These are phyloP conservation scores for Saccostrea cuccullata DNA, from an alignment of 1,140 invertebrate species.

Conservation along the genomic window DNA sequence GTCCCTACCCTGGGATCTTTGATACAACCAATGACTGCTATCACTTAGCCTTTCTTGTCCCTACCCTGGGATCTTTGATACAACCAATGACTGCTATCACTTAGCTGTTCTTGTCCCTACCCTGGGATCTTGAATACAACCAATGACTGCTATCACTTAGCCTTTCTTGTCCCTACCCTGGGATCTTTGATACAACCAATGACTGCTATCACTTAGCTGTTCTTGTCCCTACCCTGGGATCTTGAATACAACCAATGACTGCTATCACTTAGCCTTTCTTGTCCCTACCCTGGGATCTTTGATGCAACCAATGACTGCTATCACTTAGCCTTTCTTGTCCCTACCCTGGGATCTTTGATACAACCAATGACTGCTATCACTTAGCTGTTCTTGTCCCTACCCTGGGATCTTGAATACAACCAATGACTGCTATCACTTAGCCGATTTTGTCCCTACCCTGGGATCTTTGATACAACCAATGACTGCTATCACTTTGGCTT, in stretches of 20 bases:
- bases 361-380: conserved; percentile 70
- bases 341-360: conserved; percentile 68
- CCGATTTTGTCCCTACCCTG: conserved; percentile 66
- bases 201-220: conserved; percentile 70
- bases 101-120: too few relatives aligned
- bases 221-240: conserved; percentile 66
- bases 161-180: conserved; percentile 66
- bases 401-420: conserved; percentile 66
- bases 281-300: conserved; percentile 64
- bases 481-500: conserved; percentile 70
- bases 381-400: too few relatives aligned
- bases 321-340: too few relatives aligned
- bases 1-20: conserved; percentile 64
- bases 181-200: conserved; percentile 68
- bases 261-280: conserved; percentile 70
- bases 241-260: conserved; percentile 69
- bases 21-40: conserved; percentile 71
- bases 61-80: conserved; percentile 68
- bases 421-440: conserved; percentile 70
- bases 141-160: conserved; percentile 70
- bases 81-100: conserved; percentile 70
- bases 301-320: conserved; percentile 71
- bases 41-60: too few relatives aligned
- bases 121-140: conserved; percentile 66
- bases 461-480: conserved; percentile 68